Evolutionary conservation across 2,888 invertebrate species (phyloP).

Genomic region (Dolichopus griseipennis): DNA sequence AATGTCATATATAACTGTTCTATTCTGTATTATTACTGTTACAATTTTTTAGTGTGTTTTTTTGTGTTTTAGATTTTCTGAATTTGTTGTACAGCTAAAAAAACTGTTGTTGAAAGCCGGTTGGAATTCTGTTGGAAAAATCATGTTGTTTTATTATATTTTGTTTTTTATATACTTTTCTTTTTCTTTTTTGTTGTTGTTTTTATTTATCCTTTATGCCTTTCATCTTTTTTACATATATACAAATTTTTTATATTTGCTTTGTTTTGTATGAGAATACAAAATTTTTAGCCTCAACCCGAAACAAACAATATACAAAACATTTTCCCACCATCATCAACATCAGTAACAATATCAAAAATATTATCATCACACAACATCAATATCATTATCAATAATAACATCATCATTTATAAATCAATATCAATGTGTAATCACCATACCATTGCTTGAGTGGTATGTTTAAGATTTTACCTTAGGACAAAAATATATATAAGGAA

Average conservation of each 20-base stretch:
- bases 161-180: too few relatives aligned
- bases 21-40: not conserved
- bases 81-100: not conserved
- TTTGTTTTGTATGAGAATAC: not conserved
- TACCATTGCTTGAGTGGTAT: not conserved
- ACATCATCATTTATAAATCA: too few relatives aligned
- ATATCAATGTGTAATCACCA: too few relatives aligned
- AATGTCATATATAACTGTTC: not conserved
- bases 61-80: too few relatives aligned
- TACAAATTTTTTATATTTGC: not conserved
- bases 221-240: not conserved
- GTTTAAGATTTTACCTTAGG: not conserved
- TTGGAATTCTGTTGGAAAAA: slow-evolving; percentile 5
- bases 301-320: too few relatives aligned
- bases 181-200: not conserved
- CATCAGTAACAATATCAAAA: too few relatives aligned
- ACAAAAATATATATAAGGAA: not conserved
- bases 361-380: too few relatives aligned
- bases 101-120: not conserved
- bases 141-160: too few relatives aligned
- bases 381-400: too few relatives aligned
- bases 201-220: not conserved
- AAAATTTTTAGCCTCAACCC: not conserved
- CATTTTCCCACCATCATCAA: too few relatives aligned
- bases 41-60: not conserved